phyloP scores from a whole-genome alignment of 2,113 vertebrate species.

The Hippocampus guttulatus region DNA sequence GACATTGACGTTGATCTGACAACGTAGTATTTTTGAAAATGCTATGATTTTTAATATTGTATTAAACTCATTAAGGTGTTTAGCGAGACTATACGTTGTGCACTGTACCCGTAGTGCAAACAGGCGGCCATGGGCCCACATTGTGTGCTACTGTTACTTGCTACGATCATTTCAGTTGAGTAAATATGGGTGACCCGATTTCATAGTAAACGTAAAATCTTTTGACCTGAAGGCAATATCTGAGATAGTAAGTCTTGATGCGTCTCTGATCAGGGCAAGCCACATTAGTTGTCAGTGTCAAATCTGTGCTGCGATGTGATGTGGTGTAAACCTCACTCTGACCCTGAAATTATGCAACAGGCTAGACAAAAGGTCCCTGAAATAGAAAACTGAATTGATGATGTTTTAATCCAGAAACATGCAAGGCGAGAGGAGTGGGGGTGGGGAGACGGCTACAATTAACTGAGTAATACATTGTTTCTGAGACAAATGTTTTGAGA shows the following conservation, averaged over 20 bases:
- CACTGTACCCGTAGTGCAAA: background rate
- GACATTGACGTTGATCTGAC: background rate
- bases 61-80: background rate
- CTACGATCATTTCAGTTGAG: slow-evolving; percentile 8
- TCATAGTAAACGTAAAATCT: slow-evolving; percentile 6
- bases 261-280: background rate
- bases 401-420: slow-evolving; percentile 20
- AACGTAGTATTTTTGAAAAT: background rate
- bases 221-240: slow-evolving; percentile 26
- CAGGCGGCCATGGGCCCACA: background rate
- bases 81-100: background rate
- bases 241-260: background rate
- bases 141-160: background rate
- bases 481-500: background rate
- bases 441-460: background rate
- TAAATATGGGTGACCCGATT: slow-evolving; percentile 47
- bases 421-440: background rate
- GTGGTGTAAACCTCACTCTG: slow-evolving; percentile 24
- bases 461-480: background rate
- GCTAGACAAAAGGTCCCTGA: slow-evolving; percentile 16
- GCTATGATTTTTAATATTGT: background rate
- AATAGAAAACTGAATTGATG: slow-evolving; percentile 29
- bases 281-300: background rate
- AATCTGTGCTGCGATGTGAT: slow-evolving; percentile 6
- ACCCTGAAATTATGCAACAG: slow-evolving; percentile 39